A percentile compares a stretch with the other conserved stretches of the same genome.
Conservation (phyloP, 2,113 vertebrate genomes). For the Tyto alba region DNA sequence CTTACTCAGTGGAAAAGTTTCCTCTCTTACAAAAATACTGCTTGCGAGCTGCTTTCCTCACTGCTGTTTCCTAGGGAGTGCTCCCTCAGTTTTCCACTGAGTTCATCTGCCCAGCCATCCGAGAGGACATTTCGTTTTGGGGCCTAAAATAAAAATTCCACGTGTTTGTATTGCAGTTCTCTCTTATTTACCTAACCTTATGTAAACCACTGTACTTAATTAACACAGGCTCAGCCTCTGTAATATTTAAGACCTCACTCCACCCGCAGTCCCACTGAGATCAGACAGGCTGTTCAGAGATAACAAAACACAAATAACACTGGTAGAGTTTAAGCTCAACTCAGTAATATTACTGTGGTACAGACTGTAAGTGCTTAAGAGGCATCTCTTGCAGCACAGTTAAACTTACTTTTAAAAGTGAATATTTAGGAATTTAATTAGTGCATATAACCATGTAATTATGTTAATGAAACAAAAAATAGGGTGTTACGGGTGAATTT, state of each 20-base stretch:
- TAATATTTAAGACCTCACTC: background rate
- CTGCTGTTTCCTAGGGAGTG: background rate
- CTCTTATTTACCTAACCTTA: background rate
- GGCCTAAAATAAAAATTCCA: background rate
- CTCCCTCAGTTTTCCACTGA: background rate
- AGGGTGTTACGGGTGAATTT: background rate
- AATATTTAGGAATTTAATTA: background rate
- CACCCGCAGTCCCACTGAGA: background rate
- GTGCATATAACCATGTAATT: background rate
- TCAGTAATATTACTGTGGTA: background rate
- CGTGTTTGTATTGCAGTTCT: background rate
- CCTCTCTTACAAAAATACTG: background rate
- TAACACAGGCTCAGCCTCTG: background rate
- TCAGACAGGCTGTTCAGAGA: background rate
- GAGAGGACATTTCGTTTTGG: background rate
- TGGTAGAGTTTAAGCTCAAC: background rate
- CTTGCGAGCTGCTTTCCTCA: background rate
- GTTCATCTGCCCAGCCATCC: background rate
- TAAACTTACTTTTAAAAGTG: background rate
- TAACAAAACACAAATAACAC: background rate
- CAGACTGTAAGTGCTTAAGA: background rate
- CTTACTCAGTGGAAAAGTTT: background rate
- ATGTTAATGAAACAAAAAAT: background rate
- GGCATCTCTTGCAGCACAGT: background rate
- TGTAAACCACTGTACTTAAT: background rate